A percentile compares a stretch with the other conserved stretches of the same genome.
These are phyloP conservation scores for Phrynosoma platyrhinos DNA, from an alignment of 2,113 vertebrate genomes.

Conservation along the genomic window DNA sequence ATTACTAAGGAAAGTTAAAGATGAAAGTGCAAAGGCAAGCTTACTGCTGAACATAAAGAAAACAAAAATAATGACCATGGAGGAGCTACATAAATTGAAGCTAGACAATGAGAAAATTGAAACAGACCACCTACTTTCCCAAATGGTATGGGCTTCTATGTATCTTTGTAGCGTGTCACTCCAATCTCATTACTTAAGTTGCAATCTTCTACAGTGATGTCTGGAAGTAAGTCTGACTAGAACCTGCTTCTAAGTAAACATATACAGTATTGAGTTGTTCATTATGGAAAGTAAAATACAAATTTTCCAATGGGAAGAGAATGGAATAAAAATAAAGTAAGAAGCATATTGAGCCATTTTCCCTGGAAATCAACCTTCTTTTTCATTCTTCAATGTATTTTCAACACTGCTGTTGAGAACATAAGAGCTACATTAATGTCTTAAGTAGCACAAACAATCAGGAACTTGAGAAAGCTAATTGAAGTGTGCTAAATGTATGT, in stretches of 20 bases:
- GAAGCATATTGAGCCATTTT: not conserved
- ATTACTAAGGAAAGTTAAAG: too few species aligned
- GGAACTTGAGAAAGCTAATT: conserved; percentile 4
- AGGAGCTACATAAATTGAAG: too few species aligned
- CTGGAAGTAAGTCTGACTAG: not conserved
- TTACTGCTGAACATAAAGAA: too few species aligned
- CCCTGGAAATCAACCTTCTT: not conserved
- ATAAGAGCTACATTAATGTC: not conserved
- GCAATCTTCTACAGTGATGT: not conserved
- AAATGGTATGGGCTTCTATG: not conserved
- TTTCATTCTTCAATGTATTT: not conserved
- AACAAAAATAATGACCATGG: too few species aligned
- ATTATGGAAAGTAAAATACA: not conserved
- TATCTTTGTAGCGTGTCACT: not conserved
- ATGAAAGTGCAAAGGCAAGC: too few species aligned
- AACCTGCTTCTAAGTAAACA: not conserved
- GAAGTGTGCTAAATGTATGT: not conserved
- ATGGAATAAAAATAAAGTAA: not conserved
- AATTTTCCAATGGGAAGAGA: not conserved
- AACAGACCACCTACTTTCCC: not conserved
- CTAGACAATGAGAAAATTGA: too few species aligned
- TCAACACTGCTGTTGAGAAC: not conserved
- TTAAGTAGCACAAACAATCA: conserved; percentile 4
- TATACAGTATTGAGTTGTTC: not conserved
- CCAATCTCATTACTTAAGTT: not conserved